These are phyloP conservation scores for Saimiri boliviensis DNA, from an alignment of 2,113 vertebrate genomes.

Conservation along the genomic window DNA sequence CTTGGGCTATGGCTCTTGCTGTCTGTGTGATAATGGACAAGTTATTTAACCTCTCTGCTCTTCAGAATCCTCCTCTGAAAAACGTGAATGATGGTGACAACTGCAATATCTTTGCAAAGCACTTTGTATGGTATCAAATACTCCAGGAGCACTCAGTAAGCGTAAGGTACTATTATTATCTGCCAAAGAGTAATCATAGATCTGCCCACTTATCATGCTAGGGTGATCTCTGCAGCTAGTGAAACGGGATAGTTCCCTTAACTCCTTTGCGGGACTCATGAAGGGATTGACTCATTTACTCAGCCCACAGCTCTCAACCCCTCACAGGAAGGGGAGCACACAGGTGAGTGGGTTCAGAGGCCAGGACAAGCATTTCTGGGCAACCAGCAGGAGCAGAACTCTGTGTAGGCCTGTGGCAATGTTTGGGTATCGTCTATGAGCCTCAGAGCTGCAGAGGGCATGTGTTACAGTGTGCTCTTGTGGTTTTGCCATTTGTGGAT, in stretches of 20 bases:
- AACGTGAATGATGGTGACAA: neutral
- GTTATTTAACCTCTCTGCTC: conserved; percentile 16
- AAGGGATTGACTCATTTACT: too few species aligned
- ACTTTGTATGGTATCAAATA: neutral
- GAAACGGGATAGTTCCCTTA: neutral
- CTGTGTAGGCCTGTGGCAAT: too few species aligned
- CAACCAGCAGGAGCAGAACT: too few species aligned
- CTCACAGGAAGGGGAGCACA: too few species aligned
- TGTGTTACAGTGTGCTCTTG: too few species aligned
- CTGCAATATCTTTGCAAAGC: neutral
- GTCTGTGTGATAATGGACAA: neutral
- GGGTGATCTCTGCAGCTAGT: neutral
- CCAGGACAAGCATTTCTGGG: too few species aligned
- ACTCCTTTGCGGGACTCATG: too few species aligned
- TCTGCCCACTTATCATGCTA: neutral
- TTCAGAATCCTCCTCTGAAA: neutral
- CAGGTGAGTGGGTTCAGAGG: too few species aligned
- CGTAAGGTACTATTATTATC: neutral
- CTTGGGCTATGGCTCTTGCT: neutral
- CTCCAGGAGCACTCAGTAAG: neutral
- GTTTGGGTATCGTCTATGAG: too few species aligned
- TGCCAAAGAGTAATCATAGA: neutral
- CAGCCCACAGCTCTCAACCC: too few species aligned
- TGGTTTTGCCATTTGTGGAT: too few species aligned
- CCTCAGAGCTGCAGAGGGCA: too few species aligned